phyloP scores from a whole-genome alignment of 2,797 vertebrate species.

The Microhierax caerulescens region DNA sequence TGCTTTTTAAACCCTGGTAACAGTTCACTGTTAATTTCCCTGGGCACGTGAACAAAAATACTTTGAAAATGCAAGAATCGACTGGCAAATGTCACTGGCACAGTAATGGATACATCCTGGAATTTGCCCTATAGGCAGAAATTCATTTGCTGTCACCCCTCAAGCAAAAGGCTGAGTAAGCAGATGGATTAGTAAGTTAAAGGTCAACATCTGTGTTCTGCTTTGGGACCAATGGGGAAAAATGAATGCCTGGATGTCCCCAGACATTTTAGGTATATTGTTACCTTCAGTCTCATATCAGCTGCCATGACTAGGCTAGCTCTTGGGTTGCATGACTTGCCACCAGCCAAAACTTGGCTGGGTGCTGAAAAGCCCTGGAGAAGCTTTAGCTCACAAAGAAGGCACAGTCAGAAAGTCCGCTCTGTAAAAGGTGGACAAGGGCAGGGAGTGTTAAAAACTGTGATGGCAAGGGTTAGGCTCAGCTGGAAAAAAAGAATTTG shows the following conservation, averaged over 20 bases:
- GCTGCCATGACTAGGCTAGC: neutral
- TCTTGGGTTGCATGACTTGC: neutral
- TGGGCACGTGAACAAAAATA: conserved; percentile 43
- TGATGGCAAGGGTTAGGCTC: neutral
- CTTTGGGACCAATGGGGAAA: neutral
- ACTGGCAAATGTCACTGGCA: conserved; percentile 55
- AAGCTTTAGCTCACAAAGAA: neutral
- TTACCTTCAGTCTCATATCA: neutral
- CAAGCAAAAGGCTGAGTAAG: conserved; percentile 48
- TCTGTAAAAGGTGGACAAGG: neutral
- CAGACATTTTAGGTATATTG: neutral
- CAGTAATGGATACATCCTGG: conserved; percentile 27
- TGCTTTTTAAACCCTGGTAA: neutral
- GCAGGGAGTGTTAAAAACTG: neutral
- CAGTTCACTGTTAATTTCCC: conserved; percentile 52
- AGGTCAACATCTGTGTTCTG: conserved; percentile 56
- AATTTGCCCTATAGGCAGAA: conserved; percentile 50
- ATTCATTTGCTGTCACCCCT: conserved; percentile 29
- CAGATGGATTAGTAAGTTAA: conserved; percentile 40
- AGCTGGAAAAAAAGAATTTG: neutral
- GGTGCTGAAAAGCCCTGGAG: neutral
- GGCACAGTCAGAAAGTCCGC: neutral
- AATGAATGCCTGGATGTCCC: neutral
- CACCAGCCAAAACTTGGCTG: neutral
- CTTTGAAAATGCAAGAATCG: conserved; percentile 23